These are phyloP conservation scores for Pyrocoelia pectoralis DNA, from an alignment of 2,888 invertebrate genomes.

Conservation along the genomic window DNA sequence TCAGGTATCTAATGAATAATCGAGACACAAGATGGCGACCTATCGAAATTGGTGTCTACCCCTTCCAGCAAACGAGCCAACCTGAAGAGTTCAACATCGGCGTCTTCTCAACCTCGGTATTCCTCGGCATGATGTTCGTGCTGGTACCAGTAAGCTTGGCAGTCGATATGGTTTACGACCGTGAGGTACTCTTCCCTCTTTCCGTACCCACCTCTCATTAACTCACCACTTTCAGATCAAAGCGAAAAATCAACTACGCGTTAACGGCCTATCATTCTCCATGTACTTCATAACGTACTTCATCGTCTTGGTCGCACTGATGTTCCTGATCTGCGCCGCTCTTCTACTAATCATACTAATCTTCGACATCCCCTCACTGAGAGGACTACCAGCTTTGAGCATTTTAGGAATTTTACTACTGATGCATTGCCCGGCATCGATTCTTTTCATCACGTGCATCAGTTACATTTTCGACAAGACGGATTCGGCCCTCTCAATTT, in stretches of 20 bases:
- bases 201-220: neutral
- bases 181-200: conserved; percentile 83
- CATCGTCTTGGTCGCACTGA: conserved; percentile 73
- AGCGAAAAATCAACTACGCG: conserved; percentile 82
- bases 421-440: conserved; percentile 78
- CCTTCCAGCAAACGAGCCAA: conserved; percentile 77
- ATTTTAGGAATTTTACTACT: conserved; percentile 72
- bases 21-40: conserved; percentile 59
- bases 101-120: conserved; percentile 75
- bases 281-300: conserved; percentile 81
- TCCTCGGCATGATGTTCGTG: conserved; percentile 84
- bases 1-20: conserved; percentile 1
- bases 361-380: conserved; percentile 75
- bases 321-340: conserved; percentile 72
- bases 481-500: conserved; percentile 82
- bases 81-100: conserved; percentile 77
- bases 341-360: conserved; percentile 71
- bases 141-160: conserved; percentile 80
- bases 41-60: conserved; percentile 72
- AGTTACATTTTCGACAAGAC: conserved; percentile 84
- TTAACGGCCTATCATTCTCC: conserved; percentile 79
- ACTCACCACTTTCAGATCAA: conserved; percentile 67
- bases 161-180: conserved; percentile 82
- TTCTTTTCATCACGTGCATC: conserved; percentile 77
- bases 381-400: conserved; percentile 73